Base-by-base conservation (phyloP, 2,888 invertebrate genomes). In the Drepana falcataria region DNA sequence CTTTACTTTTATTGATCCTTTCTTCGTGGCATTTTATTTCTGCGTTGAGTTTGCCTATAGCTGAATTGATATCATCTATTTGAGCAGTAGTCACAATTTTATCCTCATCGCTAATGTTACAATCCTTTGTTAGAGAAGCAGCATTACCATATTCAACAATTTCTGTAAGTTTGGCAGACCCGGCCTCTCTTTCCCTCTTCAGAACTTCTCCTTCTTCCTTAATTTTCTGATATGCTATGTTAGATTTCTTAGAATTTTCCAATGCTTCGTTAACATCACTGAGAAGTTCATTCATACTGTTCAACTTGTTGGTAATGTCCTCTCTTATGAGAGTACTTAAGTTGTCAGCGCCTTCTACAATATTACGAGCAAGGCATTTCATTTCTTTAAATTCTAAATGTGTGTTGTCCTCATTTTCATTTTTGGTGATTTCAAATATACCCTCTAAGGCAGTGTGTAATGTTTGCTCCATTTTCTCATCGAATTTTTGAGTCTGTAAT, bases 231-330 rank as follows among this genome's bases (percentile, higher is more conserved):
- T 84, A 91, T 47, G 68, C 79, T 21, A 84, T 59, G 60, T 85
- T 87, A 35, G 89, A 89, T 63, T 85, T 82, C 59, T 73, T 81
- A 21, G 86, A 91, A 63, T 81, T 87, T 67, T 89, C 88, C 52
- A 91, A 73, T 21, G 90, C 85, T 55, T 77, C 75, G 61, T 91
- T 91, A 1, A 91, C 91, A 61, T 91, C 91, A 52, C 83, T 85
- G 0, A 91, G 65, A 53, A 91, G 71, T 60, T 89, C 91, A 60
- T 90, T 88, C 87, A 91, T 90, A 56, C 83, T 87, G 40, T 91
- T 87, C 1, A 91, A 61, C 70, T 91, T 91, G 61, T 90, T 91
- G 1, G 87, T 87, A 52, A 91, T 91, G 68, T 91, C 91, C 72
- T 85, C 87, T 55, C 79, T 76, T 51, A 91, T 88, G 1, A 91